Evolutionary conservation across 23 tunicate species (phyloP), one percentile per base, ranked within the genome.

Genomic region (Styela clava): DNA sequence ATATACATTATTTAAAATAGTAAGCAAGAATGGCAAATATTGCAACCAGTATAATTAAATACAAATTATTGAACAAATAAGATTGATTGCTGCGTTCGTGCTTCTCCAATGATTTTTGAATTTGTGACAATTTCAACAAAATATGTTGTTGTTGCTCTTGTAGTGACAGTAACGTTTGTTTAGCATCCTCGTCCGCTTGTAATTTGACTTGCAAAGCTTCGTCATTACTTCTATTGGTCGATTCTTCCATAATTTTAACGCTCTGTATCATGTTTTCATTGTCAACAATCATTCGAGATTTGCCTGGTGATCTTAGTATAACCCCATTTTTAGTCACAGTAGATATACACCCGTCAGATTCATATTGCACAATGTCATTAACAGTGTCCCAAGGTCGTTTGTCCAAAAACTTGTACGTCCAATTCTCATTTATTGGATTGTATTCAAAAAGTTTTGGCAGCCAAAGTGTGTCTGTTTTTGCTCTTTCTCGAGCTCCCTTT

Each of bases 291-390:
- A 44, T 44, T 5, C 56, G 9, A 12, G 7, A 7, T 44, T 44
- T 44, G 7, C 56, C 12, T 12, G 56, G 56, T 44, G 56, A 44
- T 12, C 12, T 44, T 12, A 44, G 56, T 5, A 12, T 12, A 12
- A 44, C 12, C 7, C 56, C 56, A 33, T 86, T 82, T 63, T 74
- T 81, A 12, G 91, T 81, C 69, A 73, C 73, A 0, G 91, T 86
- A 2, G 36, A 35, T 23, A 86, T 81, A 27, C 71, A 63, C 0
- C 91, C 91, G 33, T 74, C 74, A 28, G 62, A 73, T 86, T 86
- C 91, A 86, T 36, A 74, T 68, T 86, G 91, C 32, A 69, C 74
- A 51, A 86, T 86, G 61, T 86, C 91, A 74, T 86, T 86, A 0
- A 80, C 32, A 26, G 64, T 28, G 74, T 86, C 85, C 91, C 91